Conservation (phyloP, 2,888 invertebrate genomes). For the Agrotis puta region DNA sequence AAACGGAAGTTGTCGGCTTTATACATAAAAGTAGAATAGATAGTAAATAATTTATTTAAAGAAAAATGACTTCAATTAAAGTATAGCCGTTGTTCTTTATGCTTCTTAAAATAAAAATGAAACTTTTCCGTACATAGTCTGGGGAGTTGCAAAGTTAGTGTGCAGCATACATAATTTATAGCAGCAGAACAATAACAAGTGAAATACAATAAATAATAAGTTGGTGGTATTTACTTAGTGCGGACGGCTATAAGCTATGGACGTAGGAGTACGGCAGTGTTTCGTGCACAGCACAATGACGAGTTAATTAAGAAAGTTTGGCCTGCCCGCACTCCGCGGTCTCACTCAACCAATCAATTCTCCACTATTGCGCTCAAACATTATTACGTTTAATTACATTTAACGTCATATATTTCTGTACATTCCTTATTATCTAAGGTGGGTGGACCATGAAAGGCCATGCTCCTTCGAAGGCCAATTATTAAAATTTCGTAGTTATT, state of each 20-base stretch:
- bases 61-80: neutral
- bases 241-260: conserved; percentile 58
- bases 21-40: neutral
- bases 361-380: conserved; percentile 62
- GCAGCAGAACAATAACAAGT: conserved; percentile 52
- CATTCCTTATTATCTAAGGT: neutral
- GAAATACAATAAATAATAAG: conserved; percentile 63
- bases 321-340: conserved; percentile 67
- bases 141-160: conserved; percentile 39
- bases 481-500: no score
- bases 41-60: neutral
- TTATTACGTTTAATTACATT: conserved; percentile 57
- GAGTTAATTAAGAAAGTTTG: conserved; percentile 78
- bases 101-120: conserved; percentile 14
- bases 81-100: neutral
- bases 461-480: no score
- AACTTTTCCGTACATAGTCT: conserved; percentile 14
- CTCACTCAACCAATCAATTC: conserved; percentile 70
- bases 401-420: conserved; percentile 14
- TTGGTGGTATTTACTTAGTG: conserved; percentile 57
- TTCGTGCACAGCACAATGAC: conserved; percentile 72
- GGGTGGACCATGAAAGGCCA: no score
- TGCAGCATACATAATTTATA: conserved; percentile 49
- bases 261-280: conserved; percentile 33
- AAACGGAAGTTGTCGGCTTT: conserved; percentile 19